Evolutionary conservation across 2,113 vertebrate species (phyloP).

Genomic region (Acinonyx jubatus): DNA sequence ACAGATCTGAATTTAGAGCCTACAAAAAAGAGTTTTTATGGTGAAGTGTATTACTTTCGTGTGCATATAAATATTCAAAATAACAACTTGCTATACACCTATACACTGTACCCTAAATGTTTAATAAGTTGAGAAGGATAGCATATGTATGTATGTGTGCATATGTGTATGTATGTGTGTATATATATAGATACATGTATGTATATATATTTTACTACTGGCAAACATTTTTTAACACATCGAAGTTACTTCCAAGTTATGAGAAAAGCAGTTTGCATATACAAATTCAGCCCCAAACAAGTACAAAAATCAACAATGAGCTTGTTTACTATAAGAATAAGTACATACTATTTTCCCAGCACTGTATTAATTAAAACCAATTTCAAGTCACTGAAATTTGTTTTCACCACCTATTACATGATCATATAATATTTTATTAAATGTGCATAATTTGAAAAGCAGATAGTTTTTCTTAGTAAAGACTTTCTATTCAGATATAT

Average conservation of each 20-base stretch:
- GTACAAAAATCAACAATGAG: background rate
- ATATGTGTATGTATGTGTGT: no score
- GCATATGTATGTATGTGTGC: no score
- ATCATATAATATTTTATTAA: conserved; percentile 37
- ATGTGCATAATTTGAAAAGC: background rate
- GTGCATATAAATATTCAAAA: background rate
- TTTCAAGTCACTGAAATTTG: conserved; percentile 17
- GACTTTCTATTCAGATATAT: conserved; percentile 17
- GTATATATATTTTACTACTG: background rate
- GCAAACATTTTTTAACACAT: background rate
- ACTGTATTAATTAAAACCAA: background rate
- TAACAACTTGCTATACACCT: background rate
- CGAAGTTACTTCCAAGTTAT: background rate
- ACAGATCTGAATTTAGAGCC: conserved; percentile 18
- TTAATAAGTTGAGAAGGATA: background rate
- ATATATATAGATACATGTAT: no score
- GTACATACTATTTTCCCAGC: background rate
- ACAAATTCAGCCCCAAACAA: background rate
- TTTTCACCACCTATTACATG: background rate
- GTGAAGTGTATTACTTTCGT: background rate
- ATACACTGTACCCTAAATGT: background rate
- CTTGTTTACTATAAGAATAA: background rate
- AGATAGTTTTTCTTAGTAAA: conserved; percentile 51
- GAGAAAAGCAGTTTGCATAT: background rate
- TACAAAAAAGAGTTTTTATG: background rate